Percentiles rank a stretch among this genome's conserved stretches.
Conservation (phyloP, 2,888 invertebrate genomes). For the Nemoura dubitans region DNA sequence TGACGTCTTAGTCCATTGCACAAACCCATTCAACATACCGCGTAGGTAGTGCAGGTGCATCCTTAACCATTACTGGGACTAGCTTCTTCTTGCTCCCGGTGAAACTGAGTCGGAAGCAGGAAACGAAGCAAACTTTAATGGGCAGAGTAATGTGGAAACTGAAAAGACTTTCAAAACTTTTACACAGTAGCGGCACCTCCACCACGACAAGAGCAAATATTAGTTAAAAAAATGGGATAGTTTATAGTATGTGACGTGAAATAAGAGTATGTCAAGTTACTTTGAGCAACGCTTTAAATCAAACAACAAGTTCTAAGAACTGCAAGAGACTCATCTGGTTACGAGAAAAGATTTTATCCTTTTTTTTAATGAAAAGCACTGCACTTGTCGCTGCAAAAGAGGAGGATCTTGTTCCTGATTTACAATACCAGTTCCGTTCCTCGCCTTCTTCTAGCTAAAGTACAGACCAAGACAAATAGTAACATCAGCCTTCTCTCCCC, state of each 20-base stretch:
- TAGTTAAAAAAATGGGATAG: not conserved
- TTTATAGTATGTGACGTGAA: not conserved
- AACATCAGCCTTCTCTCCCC: not conserved
- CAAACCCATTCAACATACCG: no score
- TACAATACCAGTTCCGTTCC: not conserved
- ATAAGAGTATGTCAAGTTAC: not conserved
- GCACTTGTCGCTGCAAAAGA: not conserved
- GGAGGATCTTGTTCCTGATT: constrained; percentile 12
- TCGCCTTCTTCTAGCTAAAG: not conserved
- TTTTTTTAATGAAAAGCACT: not conserved
- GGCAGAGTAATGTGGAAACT: not conserved
- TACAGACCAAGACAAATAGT: not conserved
- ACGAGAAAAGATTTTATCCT: not conserved
- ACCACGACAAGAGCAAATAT: not conserved
- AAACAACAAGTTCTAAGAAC: not conserved
- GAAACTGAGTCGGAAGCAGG: not conserved
- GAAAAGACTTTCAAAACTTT: not conserved
- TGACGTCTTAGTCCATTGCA: no score
- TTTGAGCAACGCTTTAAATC: not conserved
- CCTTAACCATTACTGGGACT: not conserved
- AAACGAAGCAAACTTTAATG: not conserved
- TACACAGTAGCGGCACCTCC: not conserved
- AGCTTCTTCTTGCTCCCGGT: not conserved
- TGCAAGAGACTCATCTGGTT: not conserved
- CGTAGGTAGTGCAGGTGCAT: not conserved